phyloP scores from a whole-genome alignment of 1,140 invertebrate species.

The Musca domestica region DNA sequence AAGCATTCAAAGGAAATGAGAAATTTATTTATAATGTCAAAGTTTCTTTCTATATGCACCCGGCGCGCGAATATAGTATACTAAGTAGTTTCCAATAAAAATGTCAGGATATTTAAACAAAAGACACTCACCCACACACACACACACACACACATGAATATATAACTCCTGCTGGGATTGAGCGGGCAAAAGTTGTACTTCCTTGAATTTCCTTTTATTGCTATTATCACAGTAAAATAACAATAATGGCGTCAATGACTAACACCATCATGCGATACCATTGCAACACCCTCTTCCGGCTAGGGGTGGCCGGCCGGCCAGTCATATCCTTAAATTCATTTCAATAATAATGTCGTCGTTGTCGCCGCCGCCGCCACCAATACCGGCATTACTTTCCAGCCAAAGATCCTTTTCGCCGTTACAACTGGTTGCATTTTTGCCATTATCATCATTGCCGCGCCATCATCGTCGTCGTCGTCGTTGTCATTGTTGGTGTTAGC shows the following conservation, averaged over 20 bases:
- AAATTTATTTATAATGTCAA: too few species aligned
- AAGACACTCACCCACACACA: not conserved
- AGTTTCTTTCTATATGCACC: too few species aligned
- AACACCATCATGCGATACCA: not conserved
- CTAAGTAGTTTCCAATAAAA: conserved; percentile 30
- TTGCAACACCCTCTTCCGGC: too few species aligned
- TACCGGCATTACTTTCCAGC: too few species aligned
- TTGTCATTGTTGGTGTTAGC: not conserved
- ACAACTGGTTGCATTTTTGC: too few species aligned
- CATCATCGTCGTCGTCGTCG: too few species aligned
- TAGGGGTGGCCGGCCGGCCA: not conserved
- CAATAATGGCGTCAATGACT: conserved; percentile 10
- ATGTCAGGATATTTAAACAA: conserved; percentile 23
- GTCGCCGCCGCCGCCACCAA: too few species aligned
- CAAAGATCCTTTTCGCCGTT: too few species aligned
- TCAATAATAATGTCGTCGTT: too few species aligned
- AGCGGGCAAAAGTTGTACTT: not conserved
- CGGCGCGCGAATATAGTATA: not conserved
- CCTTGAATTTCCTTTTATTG: not conserved
- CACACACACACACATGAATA: not conserved
- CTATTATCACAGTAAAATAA: not conserved
- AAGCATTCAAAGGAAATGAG: too few species aligned
- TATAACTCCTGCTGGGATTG: not conserved
- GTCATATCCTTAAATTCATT: not conserved
- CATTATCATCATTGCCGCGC: too few species aligned